Percentiles rank a stretch among this genome's conserved stretches.
Evolutionary conservation across 2,113 vertebrate genomes (phyloP).

Genomic region (Chlamydotis undulata): DNA sequence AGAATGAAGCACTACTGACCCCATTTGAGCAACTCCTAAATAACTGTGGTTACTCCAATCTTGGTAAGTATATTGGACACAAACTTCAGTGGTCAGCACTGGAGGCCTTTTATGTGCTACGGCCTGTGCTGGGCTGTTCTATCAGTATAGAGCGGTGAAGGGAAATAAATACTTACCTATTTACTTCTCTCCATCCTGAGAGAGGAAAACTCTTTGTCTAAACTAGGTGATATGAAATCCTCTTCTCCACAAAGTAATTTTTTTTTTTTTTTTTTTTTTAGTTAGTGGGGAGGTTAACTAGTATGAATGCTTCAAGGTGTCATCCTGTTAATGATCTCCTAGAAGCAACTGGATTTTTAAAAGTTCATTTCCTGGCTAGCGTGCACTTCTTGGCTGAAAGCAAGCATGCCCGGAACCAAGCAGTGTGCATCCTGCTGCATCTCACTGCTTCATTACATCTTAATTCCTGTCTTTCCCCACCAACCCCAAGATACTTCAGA

Average conservation of each 20-base stretch:
- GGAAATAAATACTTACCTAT: background rate
- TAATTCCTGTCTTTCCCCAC: background rate
- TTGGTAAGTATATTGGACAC: too few relatives aligned
- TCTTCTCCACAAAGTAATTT: background rate
- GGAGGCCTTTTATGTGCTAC: background rate
- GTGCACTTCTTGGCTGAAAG: background rate
- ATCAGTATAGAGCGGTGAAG: background rate
- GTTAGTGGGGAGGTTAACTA: background rate
- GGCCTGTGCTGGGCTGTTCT: background rate
- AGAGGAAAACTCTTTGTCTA: background rate
- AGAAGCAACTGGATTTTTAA: background rate
- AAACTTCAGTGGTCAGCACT: background rate
- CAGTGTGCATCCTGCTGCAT: background rate
- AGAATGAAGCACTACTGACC: background rate
- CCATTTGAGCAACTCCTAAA: background rate
- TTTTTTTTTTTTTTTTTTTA: background rate
- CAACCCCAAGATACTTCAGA: background rate
- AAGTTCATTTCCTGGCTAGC: background rate
- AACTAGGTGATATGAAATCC: background rate
- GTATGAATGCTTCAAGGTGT: background rate
- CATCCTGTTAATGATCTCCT: background rate
- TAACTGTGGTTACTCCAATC: background rate
- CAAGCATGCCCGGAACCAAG: background rate
- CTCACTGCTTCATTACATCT: background rate
- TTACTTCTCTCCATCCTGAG: background rate